Percentiles rank a stretch among this genome's conserved stretches.
phyloP scores from a whole-genome alignment of 2,797 vertebrate genomes.

The Rachycentron canadum region DNA sequence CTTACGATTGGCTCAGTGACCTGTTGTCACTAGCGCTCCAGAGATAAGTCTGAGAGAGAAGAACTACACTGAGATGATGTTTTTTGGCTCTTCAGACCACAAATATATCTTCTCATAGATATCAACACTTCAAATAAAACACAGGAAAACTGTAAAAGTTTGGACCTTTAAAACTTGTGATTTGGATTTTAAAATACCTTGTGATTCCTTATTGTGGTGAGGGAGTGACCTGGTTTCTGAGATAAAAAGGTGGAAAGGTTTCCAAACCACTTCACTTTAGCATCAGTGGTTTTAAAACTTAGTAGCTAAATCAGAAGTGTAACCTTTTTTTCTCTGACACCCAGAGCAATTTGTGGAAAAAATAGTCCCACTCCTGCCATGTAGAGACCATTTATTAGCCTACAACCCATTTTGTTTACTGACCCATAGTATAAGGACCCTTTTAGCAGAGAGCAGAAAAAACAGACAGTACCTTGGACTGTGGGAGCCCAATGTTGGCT shows the following conservation, averaged over 20 bases:
- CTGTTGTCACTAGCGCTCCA: too few relatives aligned
- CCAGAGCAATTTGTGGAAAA: conserved; percentile 49
- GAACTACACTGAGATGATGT: too few relatives aligned
- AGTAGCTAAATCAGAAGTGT: conserved; percentile 46
- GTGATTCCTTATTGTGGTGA: background rate
- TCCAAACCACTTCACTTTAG: conserved; percentile 44
- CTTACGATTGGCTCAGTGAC: too few relatives aligned
- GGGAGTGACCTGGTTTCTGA: background rate
- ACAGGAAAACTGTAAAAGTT: too few relatives aligned
- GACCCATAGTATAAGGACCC: conserved; percentile 57
- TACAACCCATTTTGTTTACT: conserved; percentile 64
- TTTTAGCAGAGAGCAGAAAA: conserved; percentile 56
- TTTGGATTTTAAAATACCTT: too few relatives aligned
- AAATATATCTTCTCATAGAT: too few relatives aligned
- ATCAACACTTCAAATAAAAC: too few relatives aligned
- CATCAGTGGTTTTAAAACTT: conserved; percentile 51
- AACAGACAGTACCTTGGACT: conserved; percentile 49
- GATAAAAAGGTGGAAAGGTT: conserved; percentile 30
- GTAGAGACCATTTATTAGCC: conserved; percentile 47
- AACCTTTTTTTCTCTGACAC: conserved; percentile 31
- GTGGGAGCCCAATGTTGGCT: conserved; percentile 31
- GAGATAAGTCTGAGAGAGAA: too few relatives aligned
- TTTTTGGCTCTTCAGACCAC: too few relatives aligned
- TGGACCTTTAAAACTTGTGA: too few relatives aligned
- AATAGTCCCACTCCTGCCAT: conserved; percentile 38